Base-by-base conservation (phyloP, 2,113 vertebrate species). In the Hippocampus barbouri region DNA sequence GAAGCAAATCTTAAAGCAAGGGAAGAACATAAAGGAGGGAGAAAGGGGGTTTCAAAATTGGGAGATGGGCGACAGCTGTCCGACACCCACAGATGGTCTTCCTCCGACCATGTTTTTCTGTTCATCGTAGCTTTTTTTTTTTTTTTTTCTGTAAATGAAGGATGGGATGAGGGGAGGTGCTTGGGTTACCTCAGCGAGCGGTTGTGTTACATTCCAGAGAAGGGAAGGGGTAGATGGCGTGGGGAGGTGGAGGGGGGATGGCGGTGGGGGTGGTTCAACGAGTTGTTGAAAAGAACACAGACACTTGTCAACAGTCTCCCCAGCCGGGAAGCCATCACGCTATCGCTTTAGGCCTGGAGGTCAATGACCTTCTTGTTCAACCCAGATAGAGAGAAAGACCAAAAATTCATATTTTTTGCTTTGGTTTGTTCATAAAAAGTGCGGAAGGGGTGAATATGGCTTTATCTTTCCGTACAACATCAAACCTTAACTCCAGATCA, bases 231-330 rank as follows among this genome's bases (percentile, higher is more conserved):
- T 83, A 14, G 64, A 66, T 47, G 64, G 27, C 27, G 59, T 27
- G 27, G 27, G 59, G 59, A 11, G n/a, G 67, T 15, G 67, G 49
- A 2, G 66, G 40, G 75, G 80, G 84, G 78, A 12, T 10, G 43
- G 43, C 14, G 43, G 43, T 45, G 80, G 85, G 79, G 84, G 86
- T 70, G 90, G 92, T 93, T 95, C 92, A 91, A 91, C 89, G 92
- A 93, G 94, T 94, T 95, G 95, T 92, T 98, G 95, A 98, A 96
- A 98, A 95, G 94, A 96, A 96, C 88, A 93, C 94, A 96, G 94
- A 94, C 76, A 73, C 93, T 96, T 96, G 95, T 97, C 95, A 97
- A 93, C 95, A 94, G 93, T 90, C 87, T 83, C 85, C 59, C 80
- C 85, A 93, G 93, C 88, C 89, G 90, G 92, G 89, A 93, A 95